Percentiles rank a stretch among this genome's conserved stretches.
These are phyloP conservation scores for Castor canadensis DNA, from an alignment of 2,113 vertebrate species.

Conservation along the genomic window DNA sequence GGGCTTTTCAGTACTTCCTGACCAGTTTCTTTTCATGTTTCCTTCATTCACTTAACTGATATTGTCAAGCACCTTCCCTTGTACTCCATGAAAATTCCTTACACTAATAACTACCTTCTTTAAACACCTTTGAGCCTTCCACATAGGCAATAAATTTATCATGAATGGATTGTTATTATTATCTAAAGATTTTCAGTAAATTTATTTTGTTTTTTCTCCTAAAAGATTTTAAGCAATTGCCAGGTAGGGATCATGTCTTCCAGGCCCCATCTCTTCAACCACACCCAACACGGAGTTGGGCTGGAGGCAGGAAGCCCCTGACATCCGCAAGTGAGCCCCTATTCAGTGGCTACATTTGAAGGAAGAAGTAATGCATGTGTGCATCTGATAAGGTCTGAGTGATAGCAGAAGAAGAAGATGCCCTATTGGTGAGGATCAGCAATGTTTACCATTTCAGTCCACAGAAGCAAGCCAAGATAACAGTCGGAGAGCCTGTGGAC, in stretches of 20 bases:
- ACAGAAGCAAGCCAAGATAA: constrained; percentile 65
- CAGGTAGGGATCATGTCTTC: not conserved
- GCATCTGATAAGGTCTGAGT: constrained; percentile 61
- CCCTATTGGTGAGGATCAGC: not conserved
- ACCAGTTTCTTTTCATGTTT: not conserved
- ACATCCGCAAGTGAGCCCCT: not conserved
- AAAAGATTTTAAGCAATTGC: not conserved
- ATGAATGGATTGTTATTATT: not conserved
- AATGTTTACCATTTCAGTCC: constrained; percentile 64
- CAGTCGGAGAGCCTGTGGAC: not conserved
- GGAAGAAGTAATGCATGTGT: constrained; percentile 53
- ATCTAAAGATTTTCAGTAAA: not conserved
- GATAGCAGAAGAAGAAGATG: constrained; percentile 48
- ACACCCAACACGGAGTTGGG: not conserved
- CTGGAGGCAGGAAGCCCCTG: not conserved
- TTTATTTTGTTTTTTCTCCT: constrained; percentile 22
- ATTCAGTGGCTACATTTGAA: not conserved
- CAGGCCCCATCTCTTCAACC: not conserved
- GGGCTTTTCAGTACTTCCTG: not conserved
- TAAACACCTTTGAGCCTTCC: not conserved
- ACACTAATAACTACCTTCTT: not conserved
- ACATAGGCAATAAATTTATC: not conserved
- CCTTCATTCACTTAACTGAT: not conserved
- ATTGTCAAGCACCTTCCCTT: not conserved
- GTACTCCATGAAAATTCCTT: not conserved